Evolutionary conservation across 1,140 invertebrate genomes (phyloP), one percentile per base, ranked within the genome.

Genomic region (Drosophila novamexicana): DNA sequence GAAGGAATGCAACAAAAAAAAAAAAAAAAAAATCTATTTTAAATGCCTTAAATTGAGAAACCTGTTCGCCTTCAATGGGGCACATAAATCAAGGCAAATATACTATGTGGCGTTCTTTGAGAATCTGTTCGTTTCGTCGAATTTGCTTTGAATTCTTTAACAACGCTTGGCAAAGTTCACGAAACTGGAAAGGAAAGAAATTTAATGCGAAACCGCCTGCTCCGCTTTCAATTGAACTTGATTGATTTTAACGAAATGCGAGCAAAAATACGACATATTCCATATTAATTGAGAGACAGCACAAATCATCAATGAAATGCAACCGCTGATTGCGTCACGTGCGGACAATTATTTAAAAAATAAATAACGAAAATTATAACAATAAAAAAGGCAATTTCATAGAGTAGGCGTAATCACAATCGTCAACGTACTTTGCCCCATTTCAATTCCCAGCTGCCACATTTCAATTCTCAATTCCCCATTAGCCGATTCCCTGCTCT

Each of bases 181-280:
- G 40, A 89, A 89, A 89, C 83, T 88, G 83, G 84, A 89, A 88
- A 77, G 9, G 10, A 89, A 82, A 82, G 71, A 73, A 89, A 80
- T 70, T 72, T 50, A 72, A 72, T 66, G 71, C 67, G n/a, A 68
- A 83, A 50, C 50, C 44, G 37, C 42, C 7, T 32, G 58, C 52
- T 57, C 4, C 4, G 22, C 4, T 29, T 29, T 79, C 73, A 88
- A 88, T 88, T 88, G 84, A 80, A 77, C 64, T 89, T 88, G 84
- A 88, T 89, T 89, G 83, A 83, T 88, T 89, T 79, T 80, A 82
- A 86, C 82, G 66, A 86, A 81, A 79, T 73, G 67, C 62, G 62
- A 69, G 66, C 61, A 70, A 75, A 73, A 75, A 68, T 67, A 66
- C 44, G 44, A 50, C 53, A 71, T 49, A 71, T 73, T 74, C 59